These are phyloP conservation scores for Drosophila leonis DNA, from an alignment of 2,888 invertebrate genomes.

Conservation along the genomic window DNA sequence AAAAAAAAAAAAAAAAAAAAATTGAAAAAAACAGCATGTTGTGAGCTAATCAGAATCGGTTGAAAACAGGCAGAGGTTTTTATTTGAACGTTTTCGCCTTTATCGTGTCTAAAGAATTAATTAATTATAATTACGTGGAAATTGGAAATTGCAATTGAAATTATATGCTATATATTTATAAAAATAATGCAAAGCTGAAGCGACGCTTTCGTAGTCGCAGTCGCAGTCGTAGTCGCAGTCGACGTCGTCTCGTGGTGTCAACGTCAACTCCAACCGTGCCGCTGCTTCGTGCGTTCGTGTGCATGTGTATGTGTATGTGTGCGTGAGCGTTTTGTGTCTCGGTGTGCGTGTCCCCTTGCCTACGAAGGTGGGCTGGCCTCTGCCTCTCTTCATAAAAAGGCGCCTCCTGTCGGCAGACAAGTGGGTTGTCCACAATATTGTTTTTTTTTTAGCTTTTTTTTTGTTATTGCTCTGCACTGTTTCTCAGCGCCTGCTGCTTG, in stretches of 20 bases:
- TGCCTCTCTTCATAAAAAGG: constrained; percentile 28
- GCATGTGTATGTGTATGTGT: constrained; percentile 21
- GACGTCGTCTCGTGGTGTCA: constrained; percentile 57
- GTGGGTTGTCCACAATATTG: constrained; percentile 20
- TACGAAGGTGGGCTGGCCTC: constrained; percentile 37
- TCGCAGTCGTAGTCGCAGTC: constrained; percentile 26
- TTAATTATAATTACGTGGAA: constrained; percentile 26
- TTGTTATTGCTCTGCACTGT: constrained; percentile 25
- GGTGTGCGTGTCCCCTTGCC: constrained; percentile 37
- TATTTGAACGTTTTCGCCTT: constrained; percentile 20
- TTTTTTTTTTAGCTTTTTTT: constrained; percentile 25
- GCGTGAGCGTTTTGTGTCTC: constrained; percentile 8
- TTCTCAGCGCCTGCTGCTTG: neutral
- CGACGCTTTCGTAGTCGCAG: constrained; percentile 26
- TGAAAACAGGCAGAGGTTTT: constrained; percentile 45
- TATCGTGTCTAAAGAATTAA: constrained; percentile 13
- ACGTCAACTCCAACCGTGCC: constrained; percentile 56
- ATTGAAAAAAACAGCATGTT: constrained; percentile 58
- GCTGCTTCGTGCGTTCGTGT: constrained; percentile 26
- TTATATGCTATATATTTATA: constrained; percentile 49
- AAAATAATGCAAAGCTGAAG: constrained; percentile 40
- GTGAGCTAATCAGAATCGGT: constrained; percentile 71
- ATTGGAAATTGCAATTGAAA: constrained; percentile 38
- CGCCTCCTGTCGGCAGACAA: constrained; percentile 42
- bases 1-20: constrained; percentile 34